A percentile compares a stretch with the other conserved stretches of the same genome.
Evolutionary conservation across 2,113 vertebrate species (phyloP).

Genomic region (Aphyosemion australe): DNA sequence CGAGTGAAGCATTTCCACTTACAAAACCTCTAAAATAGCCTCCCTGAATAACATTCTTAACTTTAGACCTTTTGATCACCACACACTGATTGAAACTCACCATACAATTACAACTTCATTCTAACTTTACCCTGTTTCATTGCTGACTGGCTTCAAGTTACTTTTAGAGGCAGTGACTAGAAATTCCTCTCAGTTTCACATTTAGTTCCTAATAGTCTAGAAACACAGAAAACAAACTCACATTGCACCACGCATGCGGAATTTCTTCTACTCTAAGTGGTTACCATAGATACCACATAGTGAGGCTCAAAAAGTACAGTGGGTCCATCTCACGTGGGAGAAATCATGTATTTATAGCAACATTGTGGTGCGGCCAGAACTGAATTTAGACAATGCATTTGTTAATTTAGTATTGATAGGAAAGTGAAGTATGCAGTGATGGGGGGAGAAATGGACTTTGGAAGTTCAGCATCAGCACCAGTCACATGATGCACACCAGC

Average conservation of each 20-base stretch:
- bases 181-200: constrained; percentile 27
- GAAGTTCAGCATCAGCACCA: constrained; percentile 2
- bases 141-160: neutral
- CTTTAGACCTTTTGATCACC: neutral
- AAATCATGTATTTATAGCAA: constrained; percentile 73
- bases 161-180: constrained; percentile 10
- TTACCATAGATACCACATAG: constrained; percentile 76
- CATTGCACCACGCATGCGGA: constrained; percentile 49
- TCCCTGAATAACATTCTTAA: constrained; percentile 1
- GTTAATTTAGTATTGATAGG: constrained; percentile 32
- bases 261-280: constrained; percentile 74
- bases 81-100: neutral
- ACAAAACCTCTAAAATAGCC: neutral
- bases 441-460: constrained; percentile 13
- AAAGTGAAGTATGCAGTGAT: neutral
- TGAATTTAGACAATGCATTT: constrained; percentile 55
- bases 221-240: constrained; percentile 31
- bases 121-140: neutral
- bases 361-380: constrained; percentile 64
- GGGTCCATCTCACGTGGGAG: constrained; percentile 72
- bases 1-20: neutral
- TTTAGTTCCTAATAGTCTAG: constrained; percentile 32
- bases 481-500: neutral
- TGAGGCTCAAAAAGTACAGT: constrained; percentile 73
- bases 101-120: neutral